Conservation (phyloP, 2,888 invertebrate species). For the Conistra vaccinii region DNA sequence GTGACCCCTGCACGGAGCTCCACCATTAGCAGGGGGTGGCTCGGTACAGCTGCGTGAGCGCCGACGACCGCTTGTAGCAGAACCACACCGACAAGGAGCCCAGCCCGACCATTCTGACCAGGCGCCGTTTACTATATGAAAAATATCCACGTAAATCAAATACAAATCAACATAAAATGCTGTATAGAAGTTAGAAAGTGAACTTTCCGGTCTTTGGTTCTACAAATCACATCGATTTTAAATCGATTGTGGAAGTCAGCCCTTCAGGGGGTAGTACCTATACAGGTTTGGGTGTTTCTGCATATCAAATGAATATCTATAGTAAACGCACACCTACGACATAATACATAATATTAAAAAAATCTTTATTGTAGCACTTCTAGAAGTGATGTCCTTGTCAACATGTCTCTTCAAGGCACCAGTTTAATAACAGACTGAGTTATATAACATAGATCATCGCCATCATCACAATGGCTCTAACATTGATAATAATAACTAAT, state of each 20-base stretch:
- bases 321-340: not conserved
- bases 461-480: constrained; percentile 30
- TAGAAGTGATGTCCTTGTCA: not conserved
- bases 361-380: not conserved
- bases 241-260: constrained; percentile 13
- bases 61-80: constrained; percentile 93
- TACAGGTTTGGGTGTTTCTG: not conserved
- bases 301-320: not conserved
- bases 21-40: constrained; percentile 97
- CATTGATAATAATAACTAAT: constrained; percentile 22
- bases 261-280: not conserved
- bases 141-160: not conserved
- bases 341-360: not conserved
- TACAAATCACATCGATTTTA: not conserved
- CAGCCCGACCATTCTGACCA: constrained; percentile 98
- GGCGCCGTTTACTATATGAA: constrained; percentile 95
- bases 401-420: not conserved
- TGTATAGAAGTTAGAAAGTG: not conserved
- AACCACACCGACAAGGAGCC: constrained; percentile 96
- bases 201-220: constrained; percentile 1
- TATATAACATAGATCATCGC: constrained; percentile 21
- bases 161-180: not conserved
- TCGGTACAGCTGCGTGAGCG: constrained; percentile 95
- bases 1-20: constrained; percentile 95
- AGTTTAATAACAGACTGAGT: constrained; percentile 26